Evolutionary conservation across 2,113 vertebrate genomes (phyloP).

Genomic region (Burhinus oedicnemus): DNA sequence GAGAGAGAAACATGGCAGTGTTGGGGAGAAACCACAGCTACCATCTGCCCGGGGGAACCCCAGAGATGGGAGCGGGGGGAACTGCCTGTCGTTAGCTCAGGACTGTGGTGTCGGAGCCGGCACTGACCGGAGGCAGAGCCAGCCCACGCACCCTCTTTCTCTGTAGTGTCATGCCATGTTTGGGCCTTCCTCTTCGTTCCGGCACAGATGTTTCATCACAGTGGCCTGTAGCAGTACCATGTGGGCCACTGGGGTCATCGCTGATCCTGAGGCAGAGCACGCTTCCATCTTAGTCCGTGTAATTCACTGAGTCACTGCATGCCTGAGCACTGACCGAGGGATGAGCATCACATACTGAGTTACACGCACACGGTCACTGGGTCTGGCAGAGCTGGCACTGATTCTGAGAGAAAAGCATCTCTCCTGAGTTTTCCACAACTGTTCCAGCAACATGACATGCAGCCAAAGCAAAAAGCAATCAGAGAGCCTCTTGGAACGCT

Average conservation of each 20-base stretch:
- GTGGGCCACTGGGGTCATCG: not conserved
- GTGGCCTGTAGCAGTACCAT: not conserved
- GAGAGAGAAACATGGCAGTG: not conserved
- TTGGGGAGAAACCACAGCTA: not conserved
- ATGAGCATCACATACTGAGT: not conserved
- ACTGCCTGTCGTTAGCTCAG: not conserved
- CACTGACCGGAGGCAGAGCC: not conserved
- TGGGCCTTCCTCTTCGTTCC: not conserved
- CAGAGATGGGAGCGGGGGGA: not conserved
- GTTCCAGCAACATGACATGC: not conserved
- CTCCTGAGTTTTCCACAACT: conserved; percentile 1
- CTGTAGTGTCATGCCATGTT: not conserved
- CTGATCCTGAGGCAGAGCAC: not conserved
- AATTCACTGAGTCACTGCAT: not conserved
- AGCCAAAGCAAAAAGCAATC: not conserved
- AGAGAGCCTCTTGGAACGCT: not conserved
- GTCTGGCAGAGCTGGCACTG: not conserved
- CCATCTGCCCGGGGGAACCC: rapidly evolving
- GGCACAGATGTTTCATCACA: not conserved
- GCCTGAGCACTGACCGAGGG: not conserved
- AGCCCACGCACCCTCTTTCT: not conserved
- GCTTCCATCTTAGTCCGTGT: not conserved
- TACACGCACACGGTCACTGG: rapidly evolving
- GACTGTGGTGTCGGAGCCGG: not conserved
- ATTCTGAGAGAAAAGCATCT: not conserved